Percentiles rank a stretch among this genome's conserved stretches.
Evolutionary conservation across 2,113 vertebrate species (phyloP).

Genomic region (Ammodytes dubius): DNA sequence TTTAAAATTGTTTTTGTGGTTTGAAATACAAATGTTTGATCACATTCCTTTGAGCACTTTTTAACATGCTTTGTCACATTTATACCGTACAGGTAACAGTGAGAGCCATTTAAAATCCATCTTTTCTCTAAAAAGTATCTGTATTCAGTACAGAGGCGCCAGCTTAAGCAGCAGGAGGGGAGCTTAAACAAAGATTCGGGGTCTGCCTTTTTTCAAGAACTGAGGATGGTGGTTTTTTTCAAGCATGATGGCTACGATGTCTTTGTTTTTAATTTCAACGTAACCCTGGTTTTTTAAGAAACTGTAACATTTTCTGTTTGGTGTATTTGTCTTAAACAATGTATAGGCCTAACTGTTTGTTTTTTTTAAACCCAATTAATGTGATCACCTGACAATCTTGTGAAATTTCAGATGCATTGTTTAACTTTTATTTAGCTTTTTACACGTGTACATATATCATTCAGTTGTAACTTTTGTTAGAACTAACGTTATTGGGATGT

Average conservation of each 20-base stretch:
- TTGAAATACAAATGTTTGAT: slow-evolving; percentile 85
- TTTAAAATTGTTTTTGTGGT: slow-evolving; percentile 76
- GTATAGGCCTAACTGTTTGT: slow-evolving; percentile 81
- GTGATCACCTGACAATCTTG: slow-evolving; percentile 85
- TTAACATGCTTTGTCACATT: slow-evolving; percentile 99
- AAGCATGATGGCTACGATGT: slow-evolving; percentile 86
- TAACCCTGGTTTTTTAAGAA: slow-evolving; percentile 46
- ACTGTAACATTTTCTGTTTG: slow-evolving; percentile 76
- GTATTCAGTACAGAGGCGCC: slow-evolving; percentile 98
- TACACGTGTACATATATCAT: not conserved
- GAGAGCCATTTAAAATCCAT: slow-evolving; percentile 99
- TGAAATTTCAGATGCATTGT: slow-evolving; percentile 94
- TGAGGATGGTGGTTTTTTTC: slow-evolving; percentile 86
- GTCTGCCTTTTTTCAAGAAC: slow-evolving; percentile 93
- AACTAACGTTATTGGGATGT: slow-evolving; percentile 9
- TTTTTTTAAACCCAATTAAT: slow-evolving; percentile 83
- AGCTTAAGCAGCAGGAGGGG: slow-evolving; percentile 96
- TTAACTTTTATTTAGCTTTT: slow-evolving; percentile 16
- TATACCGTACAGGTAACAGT: slow-evolving; percentile 99
- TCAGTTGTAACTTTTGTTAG: slow-evolving; percentile 35
- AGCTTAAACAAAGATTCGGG: slow-evolving; percentile 98
- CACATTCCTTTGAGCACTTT: slow-evolving; percentile 90
- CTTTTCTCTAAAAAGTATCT: slow-evolving; percentile 98
- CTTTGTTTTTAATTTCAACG: slow-evolving; percentile 76
- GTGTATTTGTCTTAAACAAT: slow-evolving; percentile 82